These are phyloP conservation scores for Bedellia somnulentella DNA, from an alignment of 2,888 invertebrate genomes.

Conservation along the genomic window DNA sequence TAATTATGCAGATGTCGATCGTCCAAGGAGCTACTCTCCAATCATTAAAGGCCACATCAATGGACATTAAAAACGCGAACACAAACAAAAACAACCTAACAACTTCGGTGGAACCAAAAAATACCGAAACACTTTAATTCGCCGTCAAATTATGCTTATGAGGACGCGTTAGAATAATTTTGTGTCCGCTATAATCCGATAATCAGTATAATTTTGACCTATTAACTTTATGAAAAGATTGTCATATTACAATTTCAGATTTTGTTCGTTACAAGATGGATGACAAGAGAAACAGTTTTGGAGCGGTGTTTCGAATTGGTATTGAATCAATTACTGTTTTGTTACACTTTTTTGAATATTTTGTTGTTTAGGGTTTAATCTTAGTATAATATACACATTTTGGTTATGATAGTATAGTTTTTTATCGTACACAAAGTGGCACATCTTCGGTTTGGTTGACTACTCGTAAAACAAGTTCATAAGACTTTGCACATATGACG, in stretches of 20 bases:
- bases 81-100: slow-evolving; percentile 7
- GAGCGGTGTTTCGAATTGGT: too few species aligned
- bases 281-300: slow-evolving; percentile 1
- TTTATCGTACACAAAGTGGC: too few species aligned
- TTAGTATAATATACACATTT: too few species aligned
- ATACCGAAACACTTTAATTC: slow-evolving; percentile 2
- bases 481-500: too few species aligned
- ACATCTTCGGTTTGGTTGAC: too few species aligned
- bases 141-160: slow-evolving; percentile 14
- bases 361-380: too few species aligned
- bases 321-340: too few species aligned
- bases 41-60: slow-evolving; percentile 21
- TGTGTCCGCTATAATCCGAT: slow-evolving; percentile 25
- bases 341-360: too few species aligned
- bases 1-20: slow-evolving; percentile 24
- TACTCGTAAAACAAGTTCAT: too few species aligned
- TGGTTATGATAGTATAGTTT: too few species aligned
- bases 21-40: slow-evolving; percentile 18
- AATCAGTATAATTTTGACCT: slow-evolving; percentile 28
- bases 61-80: slow-evolving; percentile 11
- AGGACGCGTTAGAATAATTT: slow-evolving; percentile 12
- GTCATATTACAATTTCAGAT: slow-evolving; percentile 5
- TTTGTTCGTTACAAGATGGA: background rate
- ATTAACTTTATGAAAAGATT: slow-evolving; percentile 12
- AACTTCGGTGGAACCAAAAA: slow-evolving; percentile 2